phyloP scores from a whole-genome alignment of 2,797 vertebrate species.

The Brotogeris chrysoptera region DNA sequence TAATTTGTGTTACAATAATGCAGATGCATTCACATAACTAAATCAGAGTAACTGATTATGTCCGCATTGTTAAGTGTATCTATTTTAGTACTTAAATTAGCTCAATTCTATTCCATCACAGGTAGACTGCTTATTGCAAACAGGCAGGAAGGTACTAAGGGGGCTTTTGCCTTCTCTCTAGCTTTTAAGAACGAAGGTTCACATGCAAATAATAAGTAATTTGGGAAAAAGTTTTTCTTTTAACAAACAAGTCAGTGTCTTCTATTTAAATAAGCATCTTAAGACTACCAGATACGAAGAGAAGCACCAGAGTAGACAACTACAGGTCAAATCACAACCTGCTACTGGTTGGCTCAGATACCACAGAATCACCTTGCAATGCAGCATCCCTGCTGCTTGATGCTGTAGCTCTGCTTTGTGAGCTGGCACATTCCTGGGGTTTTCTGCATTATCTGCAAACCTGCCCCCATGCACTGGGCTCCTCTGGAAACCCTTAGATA shows the following conservation, averaged over 20 bases:
- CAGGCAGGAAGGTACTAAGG: neutral
- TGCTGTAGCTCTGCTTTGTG: accelerated
- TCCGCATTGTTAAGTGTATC: neutral
- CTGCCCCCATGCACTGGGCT: neutral
- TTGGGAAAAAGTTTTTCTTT: neutral
- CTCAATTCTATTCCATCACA: neutral
- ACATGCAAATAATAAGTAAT: neutral
- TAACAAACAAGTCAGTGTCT: neutral
- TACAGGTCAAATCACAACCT: no score
- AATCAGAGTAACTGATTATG: neutral
- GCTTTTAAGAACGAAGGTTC: neutral
- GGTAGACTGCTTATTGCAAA: neutral
- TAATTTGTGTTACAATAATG: neutral
- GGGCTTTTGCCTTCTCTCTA: neutral
- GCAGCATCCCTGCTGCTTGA: no score
- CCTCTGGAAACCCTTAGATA: neutral
- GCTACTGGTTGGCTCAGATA: neutral
- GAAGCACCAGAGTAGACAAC: neutral
- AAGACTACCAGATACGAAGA: neutral
- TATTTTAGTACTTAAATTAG: no score
- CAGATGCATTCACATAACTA: neutral
- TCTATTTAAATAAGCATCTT: neutral
- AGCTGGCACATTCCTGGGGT: neutral
- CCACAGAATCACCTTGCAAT: accelerated
- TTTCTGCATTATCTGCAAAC: neutral